Evolutionary conservation across 1,140 invertebrate genomes (phyloP).

Genomic region (Drosophila paulistorum): DNA sequence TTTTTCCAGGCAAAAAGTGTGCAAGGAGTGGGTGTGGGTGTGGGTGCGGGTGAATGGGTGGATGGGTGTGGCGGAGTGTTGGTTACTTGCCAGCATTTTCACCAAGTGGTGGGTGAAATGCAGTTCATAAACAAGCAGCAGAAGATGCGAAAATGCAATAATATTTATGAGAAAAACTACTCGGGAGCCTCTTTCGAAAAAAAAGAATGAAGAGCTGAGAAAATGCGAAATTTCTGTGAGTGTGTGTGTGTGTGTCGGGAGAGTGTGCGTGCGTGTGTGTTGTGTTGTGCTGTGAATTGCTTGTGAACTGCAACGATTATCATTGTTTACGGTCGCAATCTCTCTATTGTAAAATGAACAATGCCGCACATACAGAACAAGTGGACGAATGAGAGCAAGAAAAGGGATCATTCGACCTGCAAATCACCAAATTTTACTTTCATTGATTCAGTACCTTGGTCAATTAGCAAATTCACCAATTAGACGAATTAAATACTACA

Average conservation of each 20-base stretch:
- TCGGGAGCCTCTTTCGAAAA: constrained; percentile 1
- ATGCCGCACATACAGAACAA: constrained; percentile 14
- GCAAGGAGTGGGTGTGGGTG: neutral
- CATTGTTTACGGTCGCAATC: constrained; percentile 50
- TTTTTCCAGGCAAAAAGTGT: constrained; percentile 27
- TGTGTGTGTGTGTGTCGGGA: constrained; percentile 23
- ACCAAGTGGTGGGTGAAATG: constrained; percentile 33
- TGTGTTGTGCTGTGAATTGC: constrained; percentile 21
- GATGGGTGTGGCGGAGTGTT: neutral
- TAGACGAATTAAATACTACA: too few species aligned
- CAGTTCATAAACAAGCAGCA: constrained; percentile 57
- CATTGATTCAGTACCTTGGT: neutral
- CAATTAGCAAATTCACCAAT: neutral
- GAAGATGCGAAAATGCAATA: constrained; percentile 60
- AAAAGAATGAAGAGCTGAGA: constrained; percentile 38
- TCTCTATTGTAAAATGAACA: constrained; percentile 32
- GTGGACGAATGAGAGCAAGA: neutral
- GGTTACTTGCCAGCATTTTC: constrained; percentile 44
- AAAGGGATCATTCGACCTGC: neutral
- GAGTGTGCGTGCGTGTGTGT: constrained; percentile 12
- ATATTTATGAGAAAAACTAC: constrained; percentile 57
- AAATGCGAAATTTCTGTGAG: constrained; percentile 47
- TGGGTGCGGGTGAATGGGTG: neutral
- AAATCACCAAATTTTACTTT: neutral
- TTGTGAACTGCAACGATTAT: constrained; percentile 37